Evolutionary conservation across 2,888 invertebrate genomes (phyloP).

Genomic region (Clusia tigrina): DNA sequence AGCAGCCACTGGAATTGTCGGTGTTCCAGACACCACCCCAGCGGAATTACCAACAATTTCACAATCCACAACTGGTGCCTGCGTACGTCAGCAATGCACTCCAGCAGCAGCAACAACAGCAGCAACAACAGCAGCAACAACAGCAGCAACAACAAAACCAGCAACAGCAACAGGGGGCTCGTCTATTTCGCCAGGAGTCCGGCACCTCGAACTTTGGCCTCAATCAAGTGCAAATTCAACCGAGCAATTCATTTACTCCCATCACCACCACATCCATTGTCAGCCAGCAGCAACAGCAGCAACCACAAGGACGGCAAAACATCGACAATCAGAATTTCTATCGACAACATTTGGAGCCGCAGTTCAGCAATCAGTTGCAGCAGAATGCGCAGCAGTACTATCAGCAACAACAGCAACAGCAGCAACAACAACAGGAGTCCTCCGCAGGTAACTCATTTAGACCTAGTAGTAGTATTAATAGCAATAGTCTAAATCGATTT

Average conservation of each 20-base stretch:
- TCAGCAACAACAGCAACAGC: constrained; percentile 47
- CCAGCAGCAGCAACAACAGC: constrained; percentile 48
- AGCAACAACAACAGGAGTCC: constrained; percentile 38
- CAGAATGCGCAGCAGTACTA: constrained; percentile 63
- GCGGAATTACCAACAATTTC: constrained; percentile 50
- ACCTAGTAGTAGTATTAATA: constrained; percentile 34
- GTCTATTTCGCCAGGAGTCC: constrained; percentile 68
- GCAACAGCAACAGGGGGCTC: constrained; percentile 55
- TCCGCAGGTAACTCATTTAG: constrained; percentile 57
- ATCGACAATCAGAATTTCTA: constrained; percentile 61
- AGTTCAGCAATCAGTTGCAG: constrained; percentile 56
- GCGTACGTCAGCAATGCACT: constrained; percentile 37
- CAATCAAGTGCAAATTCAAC: constrained; percentile 63
- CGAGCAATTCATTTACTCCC: constrained; percentile 45
- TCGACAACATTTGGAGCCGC: constrained; percentile 56
- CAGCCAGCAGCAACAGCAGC: constrained; percentile 45
- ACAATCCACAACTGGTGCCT: constrained; percentile 38
- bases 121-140: constrained; percentile 51
- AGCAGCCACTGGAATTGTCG: constrained; percentile 47
- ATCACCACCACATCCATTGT: constrained; percentile 32
- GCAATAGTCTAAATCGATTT: constrained; percentile 60
- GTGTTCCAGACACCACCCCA: constrained; percentile 51
- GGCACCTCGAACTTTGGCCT: constrained; percentile 73
- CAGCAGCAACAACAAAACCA: constrained; percentile 55
- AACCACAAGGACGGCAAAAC: constrained; percentile 36